Base-by-base conservation (phyloP, 2,888 invertebrate species). In the Ceriagrion tenellum region DNA sequence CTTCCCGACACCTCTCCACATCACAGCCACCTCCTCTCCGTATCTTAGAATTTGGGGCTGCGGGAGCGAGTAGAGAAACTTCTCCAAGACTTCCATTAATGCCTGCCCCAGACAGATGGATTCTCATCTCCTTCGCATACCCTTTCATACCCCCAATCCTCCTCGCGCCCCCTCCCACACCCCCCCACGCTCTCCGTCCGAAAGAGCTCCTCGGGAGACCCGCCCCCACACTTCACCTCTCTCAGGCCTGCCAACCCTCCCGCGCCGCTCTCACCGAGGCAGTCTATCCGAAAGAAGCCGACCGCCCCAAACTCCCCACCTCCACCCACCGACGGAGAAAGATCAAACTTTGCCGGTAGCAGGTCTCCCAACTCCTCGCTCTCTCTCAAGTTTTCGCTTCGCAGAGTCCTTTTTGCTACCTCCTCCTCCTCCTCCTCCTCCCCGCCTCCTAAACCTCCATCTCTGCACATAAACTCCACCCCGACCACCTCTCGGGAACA, bases 21-120 rank as follows among this genome's bases (percentile, higher is more conserved):
- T 93, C 55, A 89, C 89, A 89, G 23, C 89, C 93, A 93, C 69
- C 93, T 69, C 69, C 69, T 69, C 93, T 74, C 69, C 93, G 93
- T 93, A 93, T 93, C 93, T 93, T 93, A 93, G 93, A 93, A 93
- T 93, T 93, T 93, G 93, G 89, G 12, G 89, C 55, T 55, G 55
- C 16, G 55, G 12, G 47, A 88, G 47, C 47, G 88, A 55, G 55
- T 2, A 55, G 93, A 47, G 69, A 93, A 93, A 93, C 93, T 93
- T 93, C 69, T 47, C 69, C 93, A 69, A 69, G 93, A 93, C 63
- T 93, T 93, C 93, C 93, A 93, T 93, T 93, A 93, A 93, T 93
- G 93, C 69, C 93, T 93, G 93, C 47, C 93, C 93, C 93, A 93
- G 93, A 93, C 69, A 93, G 93, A 93, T 93, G 93, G 93, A 93